These are phyloP conservation scores for Oostethus manadensis DNA, from an alignment of 2,113 vertebrate genomes.

Conservation along the genomic window DNA sequence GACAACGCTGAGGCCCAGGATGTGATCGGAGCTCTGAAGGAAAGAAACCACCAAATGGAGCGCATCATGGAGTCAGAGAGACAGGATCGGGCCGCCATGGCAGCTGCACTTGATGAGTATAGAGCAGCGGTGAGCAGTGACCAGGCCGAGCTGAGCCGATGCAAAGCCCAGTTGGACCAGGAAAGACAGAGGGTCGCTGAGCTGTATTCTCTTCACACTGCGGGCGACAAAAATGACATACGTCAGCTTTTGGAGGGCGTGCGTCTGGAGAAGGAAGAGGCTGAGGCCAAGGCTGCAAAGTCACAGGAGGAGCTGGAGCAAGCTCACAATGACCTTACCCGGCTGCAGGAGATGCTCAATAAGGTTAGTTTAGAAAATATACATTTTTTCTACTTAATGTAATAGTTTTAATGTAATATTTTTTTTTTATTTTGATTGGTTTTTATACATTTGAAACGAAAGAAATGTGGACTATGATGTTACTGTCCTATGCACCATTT, in stretches of 20 bases:
- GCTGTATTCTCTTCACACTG: conserved; percentile 86
- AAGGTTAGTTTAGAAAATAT: conserved; percentile 74
- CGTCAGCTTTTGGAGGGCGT: conserved; percentile 87
- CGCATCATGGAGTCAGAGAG: conserved; percentile 85
- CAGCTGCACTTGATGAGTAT: conserved; percentile 81
- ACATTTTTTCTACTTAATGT: no score
- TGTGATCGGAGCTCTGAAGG: conserved; percentile 84
- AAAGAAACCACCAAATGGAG: conserved; percentile 92
- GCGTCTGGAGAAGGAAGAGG: conserved; percentile 86
- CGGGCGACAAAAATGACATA: conserved; percentile 86
- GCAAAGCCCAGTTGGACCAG: conserved; percentile 85
- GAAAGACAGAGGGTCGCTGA: conserved; percentile 89
- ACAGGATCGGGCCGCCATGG: conserved; percentile 77
- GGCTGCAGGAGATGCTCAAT: conserved; percentile 81
- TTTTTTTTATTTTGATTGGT: no score
- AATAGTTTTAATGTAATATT: no score
- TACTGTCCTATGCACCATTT: no score
- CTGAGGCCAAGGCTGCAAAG: conserved; percentile 78
- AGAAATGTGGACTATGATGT: no score
- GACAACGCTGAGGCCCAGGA: conserved; percentile 93
- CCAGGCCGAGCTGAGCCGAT: conserved; percentile 84
- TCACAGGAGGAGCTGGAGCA: conserved; percentile 85
- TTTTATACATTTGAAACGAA: no score
- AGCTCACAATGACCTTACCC: conserved; percentile 76
- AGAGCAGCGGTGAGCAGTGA: conserved; percentile 78